phyloP scores from a whole-genome alignment of 2,888 invertebrate genomes.

The Pristionchus entomophagus region DNA sequence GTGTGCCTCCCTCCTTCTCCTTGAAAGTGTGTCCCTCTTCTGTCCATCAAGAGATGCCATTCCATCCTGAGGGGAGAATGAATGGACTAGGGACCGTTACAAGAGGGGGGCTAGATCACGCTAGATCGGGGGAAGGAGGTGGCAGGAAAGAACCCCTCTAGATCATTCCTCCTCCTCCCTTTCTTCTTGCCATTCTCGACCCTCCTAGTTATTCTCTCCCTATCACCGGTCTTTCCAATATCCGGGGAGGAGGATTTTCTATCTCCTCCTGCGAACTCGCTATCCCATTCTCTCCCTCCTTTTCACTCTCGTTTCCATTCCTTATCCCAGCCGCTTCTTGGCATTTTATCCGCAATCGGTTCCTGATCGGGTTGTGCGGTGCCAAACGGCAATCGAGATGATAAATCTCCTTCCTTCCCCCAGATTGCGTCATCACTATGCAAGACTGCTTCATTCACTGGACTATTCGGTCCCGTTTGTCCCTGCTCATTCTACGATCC shows the following conservation, averaged over 20 bases:
- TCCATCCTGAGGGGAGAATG: not conserved
- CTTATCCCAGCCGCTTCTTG: conserved; percentile 14
- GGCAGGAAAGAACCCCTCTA: not conserved
- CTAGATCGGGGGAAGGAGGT: not conserved
- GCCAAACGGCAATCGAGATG: not conserved
- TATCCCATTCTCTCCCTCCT: conserved; percentile 19
- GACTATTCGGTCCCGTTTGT: not conserved
- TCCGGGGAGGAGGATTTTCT: not conserved
- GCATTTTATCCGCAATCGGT: not conserved
- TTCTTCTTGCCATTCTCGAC: conserved; percentile 25
- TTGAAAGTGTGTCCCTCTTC: conserved; percentile 50
- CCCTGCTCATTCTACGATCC: not conserved
- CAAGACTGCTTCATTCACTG: not conserved
- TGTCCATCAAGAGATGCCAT: conserved; percentile 14
- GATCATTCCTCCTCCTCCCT: not conserved
- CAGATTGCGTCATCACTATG: not conserved
- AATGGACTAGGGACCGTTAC: not conserved
- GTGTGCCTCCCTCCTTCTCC: conserved; percentile 39
- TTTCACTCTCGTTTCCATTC: conserved; percentile 34
- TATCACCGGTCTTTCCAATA: conserved; percentile 23
- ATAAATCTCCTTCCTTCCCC: not conserved
- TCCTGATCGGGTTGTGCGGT: not conserved
- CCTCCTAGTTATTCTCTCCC: conserved; percentile 1
- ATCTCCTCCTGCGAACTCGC: conserved; percentile 36
- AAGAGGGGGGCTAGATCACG: not conserved